Conservation (phyloP, 2,113 vertebrate genomes). For the Rhodinocichla rosea region DNA sequence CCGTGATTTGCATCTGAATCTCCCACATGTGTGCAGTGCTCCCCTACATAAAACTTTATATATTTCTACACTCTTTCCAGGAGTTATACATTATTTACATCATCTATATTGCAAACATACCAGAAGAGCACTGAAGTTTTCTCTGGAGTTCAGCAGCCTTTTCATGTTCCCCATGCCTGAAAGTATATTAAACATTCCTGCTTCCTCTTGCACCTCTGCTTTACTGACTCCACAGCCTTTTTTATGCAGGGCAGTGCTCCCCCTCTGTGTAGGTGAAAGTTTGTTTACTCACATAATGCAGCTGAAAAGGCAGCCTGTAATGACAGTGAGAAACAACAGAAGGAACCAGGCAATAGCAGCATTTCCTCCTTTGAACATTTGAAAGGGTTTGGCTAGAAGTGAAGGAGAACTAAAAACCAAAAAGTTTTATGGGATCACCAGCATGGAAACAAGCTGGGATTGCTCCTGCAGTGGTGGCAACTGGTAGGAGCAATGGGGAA, state of each 20-base stretch:
- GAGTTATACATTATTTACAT: constrained; percentile 28
- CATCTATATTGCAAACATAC: constrained; percentile 4
- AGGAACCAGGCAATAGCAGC: not conserved
- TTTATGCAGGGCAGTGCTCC: not conserved
- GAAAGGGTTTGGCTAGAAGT: not conserved
- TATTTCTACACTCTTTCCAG: constrained; percentile 11
- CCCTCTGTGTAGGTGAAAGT: not conserved
- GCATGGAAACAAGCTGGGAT: not conserved
- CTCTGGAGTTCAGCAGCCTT: constrained; percentile 18
- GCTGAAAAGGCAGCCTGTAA: not conserved
- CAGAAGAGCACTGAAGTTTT: not conserved
- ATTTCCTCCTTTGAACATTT: not conserved
- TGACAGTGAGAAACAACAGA: not conserved
- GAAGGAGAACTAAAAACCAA: not conserved
- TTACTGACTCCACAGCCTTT: not conserved
- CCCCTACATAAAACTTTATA: constrained; percentile 1
- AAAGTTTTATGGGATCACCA: not conserved
- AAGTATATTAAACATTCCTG: constrained; percentile 7
- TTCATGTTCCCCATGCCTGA: not conserved
- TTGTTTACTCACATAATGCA: not conserved
- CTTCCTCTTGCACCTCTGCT: not conserved
- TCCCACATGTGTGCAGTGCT: not conserved
- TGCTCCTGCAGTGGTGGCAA: not conserved
- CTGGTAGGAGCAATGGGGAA: not conserved
- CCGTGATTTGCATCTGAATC: not conserved